These are phyloP conservation scores for Meteorus sp. DNA, from an alignment of 1,140 invertebrate genomes.

Conservation along the genomic window DNA sequence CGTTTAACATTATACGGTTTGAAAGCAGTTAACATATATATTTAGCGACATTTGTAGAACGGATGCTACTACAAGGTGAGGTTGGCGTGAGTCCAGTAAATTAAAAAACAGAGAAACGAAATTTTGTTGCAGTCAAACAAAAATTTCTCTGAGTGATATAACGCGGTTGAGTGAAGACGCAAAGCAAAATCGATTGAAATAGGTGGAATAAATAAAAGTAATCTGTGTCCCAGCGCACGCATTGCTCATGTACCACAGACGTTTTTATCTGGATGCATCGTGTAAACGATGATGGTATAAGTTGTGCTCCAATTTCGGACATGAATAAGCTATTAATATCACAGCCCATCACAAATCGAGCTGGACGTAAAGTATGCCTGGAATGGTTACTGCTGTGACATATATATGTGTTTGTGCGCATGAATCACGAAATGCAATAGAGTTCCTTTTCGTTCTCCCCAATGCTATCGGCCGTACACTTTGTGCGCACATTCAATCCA, in stretches of 20 bases:
- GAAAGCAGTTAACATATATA: slow-evolving; percentile 42
- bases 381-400: slow-evolving; percentile 32
- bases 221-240: too few relatives aligned
- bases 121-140: neutral
- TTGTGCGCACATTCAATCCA: too few relatives aligned
- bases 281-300: slow-evolving; percentile 3
- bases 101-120: slow-evolving; percentile 32
- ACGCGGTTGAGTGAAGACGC: too few relatives aligned
- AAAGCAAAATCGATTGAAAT: too few relatives aligned
- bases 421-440: too few relatives aligned
- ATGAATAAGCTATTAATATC: slow-evolving; percentile 45
- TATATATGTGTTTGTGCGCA: too few relatives aligned
- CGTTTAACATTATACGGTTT: slow-evolving; percentile 28
- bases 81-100: slow-evolving; percentile 39
- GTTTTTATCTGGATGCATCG: neutral
- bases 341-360: slow-evolving; percentile 39
- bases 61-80: slow-evolving; percentile 48
- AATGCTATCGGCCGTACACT: too few relatives aligned
- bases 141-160: neutral
- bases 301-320: slow-evolving; percentile 40
- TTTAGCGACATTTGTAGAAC: slow-evolving; percentile 52
- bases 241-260: too few relatives aligned
- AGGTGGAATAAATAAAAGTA: too few relatives aligned
- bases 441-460: too few relatives aligned
- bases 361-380: slow-evolving; percentile 41